These are phyloP conservation scores for Drosophila infuscata DNA, from an alignment of 2,888 invertebrate genomes.

Conservation along the genomic window DNA sequence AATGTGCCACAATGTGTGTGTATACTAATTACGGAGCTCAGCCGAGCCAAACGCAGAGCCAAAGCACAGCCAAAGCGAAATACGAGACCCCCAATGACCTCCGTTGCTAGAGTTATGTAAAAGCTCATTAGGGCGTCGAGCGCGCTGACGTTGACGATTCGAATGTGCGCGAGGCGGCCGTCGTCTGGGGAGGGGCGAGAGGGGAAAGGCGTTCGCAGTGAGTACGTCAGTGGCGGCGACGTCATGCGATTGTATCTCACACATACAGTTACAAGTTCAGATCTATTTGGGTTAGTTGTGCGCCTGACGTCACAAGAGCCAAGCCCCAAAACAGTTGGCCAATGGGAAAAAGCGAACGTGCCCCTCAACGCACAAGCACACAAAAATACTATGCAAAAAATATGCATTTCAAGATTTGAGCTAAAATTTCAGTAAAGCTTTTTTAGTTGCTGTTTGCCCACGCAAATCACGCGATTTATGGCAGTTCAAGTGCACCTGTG, in stretches of 20 bases:
- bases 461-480: constrained; percentile 69
- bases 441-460: constrained; percentile 54
- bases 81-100: constrained; percentile 33
- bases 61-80: constrained; percentile 27
- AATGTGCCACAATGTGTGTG: constrained; percentile 38
- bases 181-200: background rate
- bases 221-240: constrained; percentile 55
- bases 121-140: constrained; percentile 59
- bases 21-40: constrained; percentile 63
- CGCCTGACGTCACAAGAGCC: constrained; percentile 78
- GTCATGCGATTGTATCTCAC: constrained; percentile 44
- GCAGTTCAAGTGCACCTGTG: constrained; percentile 63
- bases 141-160: constrained; percentile 21
- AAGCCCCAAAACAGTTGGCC: constrained; percentile 79
- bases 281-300: constrained; percentile 34
- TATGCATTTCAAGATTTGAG: constrained; percentile 42
- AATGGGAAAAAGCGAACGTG: constrained; percentile 68
- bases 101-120: constrained; percentile 49
- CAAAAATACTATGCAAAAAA: constrained; percentile 1
- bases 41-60: constrained; percentile 18
- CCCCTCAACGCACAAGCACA: constrained; percentile 39
- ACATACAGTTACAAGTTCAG: constrained; percentile 43
- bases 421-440: constrained; percentile 36
- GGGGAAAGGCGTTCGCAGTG: background rate
- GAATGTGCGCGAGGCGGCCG: constrained; percentile 6